Conservation (phyloP, 2,888 invertebrate species). For the Teinopalpus imperialis region DNA sequence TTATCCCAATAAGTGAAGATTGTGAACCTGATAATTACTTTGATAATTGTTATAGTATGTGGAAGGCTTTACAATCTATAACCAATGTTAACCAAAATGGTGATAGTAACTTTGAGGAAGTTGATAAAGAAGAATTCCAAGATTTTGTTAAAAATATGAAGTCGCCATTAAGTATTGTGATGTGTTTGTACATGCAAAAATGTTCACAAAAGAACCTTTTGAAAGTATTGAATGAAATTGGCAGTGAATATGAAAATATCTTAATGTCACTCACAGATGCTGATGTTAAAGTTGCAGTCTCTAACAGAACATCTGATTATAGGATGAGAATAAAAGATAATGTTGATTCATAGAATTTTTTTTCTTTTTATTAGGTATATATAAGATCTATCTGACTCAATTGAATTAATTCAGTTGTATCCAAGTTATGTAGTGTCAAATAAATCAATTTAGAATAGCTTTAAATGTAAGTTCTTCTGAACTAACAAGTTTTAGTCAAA, state of each 20-base stretch:
- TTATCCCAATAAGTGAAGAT: constrained; percentile 44
- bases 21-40: constrained; percentile 54
- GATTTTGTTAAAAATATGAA: constrained; percentile 54
- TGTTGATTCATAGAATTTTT: constrained; percentile 45
- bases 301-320: constrained; percentile 48
- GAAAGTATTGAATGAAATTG: constrained; percentile 49
- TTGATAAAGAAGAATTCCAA: constrained; percentile 49
- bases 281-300: constrained; percentile 42
- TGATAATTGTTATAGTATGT: constrained; percentile 56
- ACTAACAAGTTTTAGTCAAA: too few species aligned
- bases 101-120: constrained; percentile 49
- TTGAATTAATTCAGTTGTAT: too few species aligned
- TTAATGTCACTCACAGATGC: constrained; percentile 44
- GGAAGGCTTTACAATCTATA: constrained; percentile 51
- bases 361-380: background rate
- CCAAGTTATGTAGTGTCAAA: too few species aligned
- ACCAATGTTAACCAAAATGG: constrained; percentile 48
- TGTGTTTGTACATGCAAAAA: constrained; percentile 56
- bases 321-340: constrained; percentile 56
- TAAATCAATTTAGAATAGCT: too few species aligned
- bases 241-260: constrained; percentile 53
- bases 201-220: constrained; percentile 54
- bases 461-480: too few species aligned
- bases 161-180: constrained; percentile 46
- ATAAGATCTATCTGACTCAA: too few species aligned